A percentile compares a stretch with the other conserved stretches of the same genome.
Evolutionary conservation across 1,140 invertebrate species (phyloP).

Genomic region (Bombus picipes): DNA sequence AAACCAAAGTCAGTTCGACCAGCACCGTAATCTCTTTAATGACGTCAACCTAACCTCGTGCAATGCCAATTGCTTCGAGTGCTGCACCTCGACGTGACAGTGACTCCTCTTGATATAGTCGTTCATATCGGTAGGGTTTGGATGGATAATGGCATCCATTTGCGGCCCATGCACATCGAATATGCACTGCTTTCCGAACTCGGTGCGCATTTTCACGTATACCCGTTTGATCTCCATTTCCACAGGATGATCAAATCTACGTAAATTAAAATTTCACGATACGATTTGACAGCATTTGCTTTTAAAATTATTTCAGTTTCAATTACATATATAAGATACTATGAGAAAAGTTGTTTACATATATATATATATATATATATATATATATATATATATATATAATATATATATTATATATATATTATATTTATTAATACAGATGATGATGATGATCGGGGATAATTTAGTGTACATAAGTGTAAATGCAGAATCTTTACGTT

Average conservation of each 20-base stretch:
- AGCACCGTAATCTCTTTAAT: slow-evolving; percentile 36
- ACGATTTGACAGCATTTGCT: too few relatives aligned
- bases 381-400: too few relatives aligned
- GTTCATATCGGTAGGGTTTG: slow-evolving; percentile 86
- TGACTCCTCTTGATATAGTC: slow-evolving; percentile 88
- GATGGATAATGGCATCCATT: slow-evolving; percentile 87
- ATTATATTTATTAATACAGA: too few relatives aligned
- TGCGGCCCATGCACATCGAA: slow-evolving; percentile 89
- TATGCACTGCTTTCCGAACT: slow-evolving; percentile 88
- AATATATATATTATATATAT: too few relatives aligned
- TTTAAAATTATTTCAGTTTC: too few relatives aligned
- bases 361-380: too few relatives aligned
- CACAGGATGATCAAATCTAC: not conserved
- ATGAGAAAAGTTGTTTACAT: too few relatives aligned
- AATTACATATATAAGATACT: too few relatives aligned
- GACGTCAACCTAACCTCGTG: slow-evolving; percentile 84
- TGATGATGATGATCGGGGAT: too few relatives aligned
- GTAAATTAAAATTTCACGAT: not conserved
- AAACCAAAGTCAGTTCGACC: not conserved
- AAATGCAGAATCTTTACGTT: too few relatives aligned
- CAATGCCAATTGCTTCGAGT: slow-evolving; percentile 84
- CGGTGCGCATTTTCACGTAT: slow-evolving; percentile 86
- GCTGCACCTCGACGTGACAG: slow-evolving; percentile 84
- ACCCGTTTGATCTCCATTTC: slow-evolving; percentile 85
- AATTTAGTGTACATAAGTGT: too few relatives aligned